Base-by-base conservation (phyloP, 2,888 invertebrate species). In the Abrostola tripartita region DNA sequence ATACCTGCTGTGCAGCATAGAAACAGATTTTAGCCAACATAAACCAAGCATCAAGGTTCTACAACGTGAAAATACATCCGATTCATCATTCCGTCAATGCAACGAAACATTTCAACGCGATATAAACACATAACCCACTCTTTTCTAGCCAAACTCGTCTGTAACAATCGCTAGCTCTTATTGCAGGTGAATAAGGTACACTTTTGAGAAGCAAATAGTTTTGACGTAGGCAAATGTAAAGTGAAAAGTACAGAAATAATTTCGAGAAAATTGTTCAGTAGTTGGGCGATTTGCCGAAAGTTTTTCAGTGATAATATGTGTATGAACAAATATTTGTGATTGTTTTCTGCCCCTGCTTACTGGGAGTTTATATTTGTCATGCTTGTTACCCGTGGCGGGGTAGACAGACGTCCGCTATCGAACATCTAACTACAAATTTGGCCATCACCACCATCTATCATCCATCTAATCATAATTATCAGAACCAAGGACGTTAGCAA, bases 41-140 rank as follows among this genome's bases (percentile, higher is more conserved):
- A 49, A 52, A 65, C 52, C 50, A 37, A 38, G 14, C 8, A 49
- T 14, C 54, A 61, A 61, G 52, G 50, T 58, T 61, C 52, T 7
- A 8, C 4, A 79, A 75, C 74, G 81, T 81, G 75, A 81, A 78
- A 73, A 82, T 84, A 85, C 82, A 71, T 57, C 82, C 84, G 81
- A 84, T 83, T 83, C 76, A 71, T 71, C 80, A 68, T 65, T 77
- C 74, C 53, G 52, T 69, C 70, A 62, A 37, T 71, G 59, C 71
- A 72, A 52, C 65, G 42, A 54, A 64, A 53, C 37, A 7, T 49
- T 47, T n/a, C 7, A 35, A 42, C 54, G 37, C 65, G n/a, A 49
- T 68, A 36, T 57, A 69, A 73, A 65, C 73, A 72, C 55, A 64
- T 50, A 51, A 55, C 51, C 60, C 65, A 65, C 60, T 12, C 38